Evolutionary conservation across 2,888 invertebrate species (phyloP).

Genomic region (Aricia artaxerxes): DNA sequence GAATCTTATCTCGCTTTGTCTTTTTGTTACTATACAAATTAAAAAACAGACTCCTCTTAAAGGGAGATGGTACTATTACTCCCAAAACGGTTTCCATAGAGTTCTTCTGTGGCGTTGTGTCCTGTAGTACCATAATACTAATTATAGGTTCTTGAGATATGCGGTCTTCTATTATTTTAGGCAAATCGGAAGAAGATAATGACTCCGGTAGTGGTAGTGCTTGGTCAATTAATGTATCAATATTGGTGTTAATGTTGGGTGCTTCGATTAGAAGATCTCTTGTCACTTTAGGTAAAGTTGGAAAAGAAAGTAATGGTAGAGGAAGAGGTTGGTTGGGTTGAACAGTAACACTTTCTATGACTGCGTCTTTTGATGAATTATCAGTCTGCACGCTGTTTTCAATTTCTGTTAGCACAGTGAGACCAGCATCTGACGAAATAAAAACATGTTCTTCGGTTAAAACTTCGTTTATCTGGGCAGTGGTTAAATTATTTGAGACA

Average conservation of each 20-base stretch:
- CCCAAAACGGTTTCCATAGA: conserved; percentile 35
- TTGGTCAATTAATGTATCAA: conserved; percentile 30
- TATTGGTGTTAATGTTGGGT: conserved; percentile 25
- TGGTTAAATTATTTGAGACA: conserved; percentile 23
- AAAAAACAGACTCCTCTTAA: conserved; percentile 35
- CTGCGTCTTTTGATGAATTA: conserved; percentile 32
- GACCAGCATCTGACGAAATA: conserved; percentile 31
- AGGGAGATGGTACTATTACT: conserved; percentile 36
- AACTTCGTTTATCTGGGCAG: conserved; percentile 23
- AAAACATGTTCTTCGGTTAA: conserved; percentile 10
- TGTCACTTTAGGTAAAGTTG: conserved; percentile 34
- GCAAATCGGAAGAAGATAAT: conserved; percentile 30
- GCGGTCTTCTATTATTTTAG: conserved; percentile 30
- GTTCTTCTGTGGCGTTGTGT: conserved; percentile 35
- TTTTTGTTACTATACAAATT: conserved; percentile 33
- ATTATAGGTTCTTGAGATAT: conserved; percentile 33
- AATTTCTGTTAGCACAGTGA: conserved; percentile 31
- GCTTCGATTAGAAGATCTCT: conserved; percentile 32
- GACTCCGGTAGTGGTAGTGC: conserved; percentile 30
- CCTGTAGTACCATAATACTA: conserved; percentile 33
- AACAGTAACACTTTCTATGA: conserved; percentile 31
- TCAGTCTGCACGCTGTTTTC: conserved; percentile 33
- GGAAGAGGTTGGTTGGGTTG: conserved; percentile 32
- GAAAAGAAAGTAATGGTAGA: conserved; percentile 29
- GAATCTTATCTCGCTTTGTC: conserved; percentile 35